A percentile compares a stretch with the other conserved stretches of the same genome.
Conservation (phyloP, 2,113 vertebrate genomes). For the Corythaeola cristata region DNA sequence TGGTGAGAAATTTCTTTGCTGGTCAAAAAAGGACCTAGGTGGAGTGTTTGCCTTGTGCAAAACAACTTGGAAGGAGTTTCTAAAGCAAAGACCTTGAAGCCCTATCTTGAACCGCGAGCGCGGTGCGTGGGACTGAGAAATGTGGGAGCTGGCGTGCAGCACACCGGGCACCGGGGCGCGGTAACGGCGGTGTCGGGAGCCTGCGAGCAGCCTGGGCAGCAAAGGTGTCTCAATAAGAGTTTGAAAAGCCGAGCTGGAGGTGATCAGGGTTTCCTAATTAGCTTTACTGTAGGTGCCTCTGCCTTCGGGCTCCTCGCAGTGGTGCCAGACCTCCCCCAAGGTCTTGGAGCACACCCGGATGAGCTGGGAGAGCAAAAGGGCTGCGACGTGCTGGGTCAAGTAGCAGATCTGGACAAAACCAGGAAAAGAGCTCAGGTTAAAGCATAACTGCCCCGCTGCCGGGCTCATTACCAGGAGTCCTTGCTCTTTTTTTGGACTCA, state of each 20-base stretch:
- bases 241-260: background rate
- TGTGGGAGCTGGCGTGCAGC: background rate
- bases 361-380: background rate
- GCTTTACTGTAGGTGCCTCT: background rate
- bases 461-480: background rate
- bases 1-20: background rate
- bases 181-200: background rate
- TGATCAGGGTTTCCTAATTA: background rate
- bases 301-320: background rate
- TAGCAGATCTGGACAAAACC: background rate
- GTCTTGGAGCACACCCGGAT: background rate
- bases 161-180: fast-evolving
- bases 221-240: background rate
- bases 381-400: background rate
- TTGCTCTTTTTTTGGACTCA: background rate
- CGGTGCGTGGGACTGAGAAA: background rate
- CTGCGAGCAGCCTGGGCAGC: background rate
- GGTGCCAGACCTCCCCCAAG: background rate
- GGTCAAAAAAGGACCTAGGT: background rate
- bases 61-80: background rate
- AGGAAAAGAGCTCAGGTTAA: background rate
- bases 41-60: background rate
- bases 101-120: background rate
- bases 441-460: background rate
- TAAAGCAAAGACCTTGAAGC: conserved; percentile 32